phyloP scores from a whole-genome alignment of 2,113 vertebrate genomes.

The Sclerurus mexicanus region DNA sequence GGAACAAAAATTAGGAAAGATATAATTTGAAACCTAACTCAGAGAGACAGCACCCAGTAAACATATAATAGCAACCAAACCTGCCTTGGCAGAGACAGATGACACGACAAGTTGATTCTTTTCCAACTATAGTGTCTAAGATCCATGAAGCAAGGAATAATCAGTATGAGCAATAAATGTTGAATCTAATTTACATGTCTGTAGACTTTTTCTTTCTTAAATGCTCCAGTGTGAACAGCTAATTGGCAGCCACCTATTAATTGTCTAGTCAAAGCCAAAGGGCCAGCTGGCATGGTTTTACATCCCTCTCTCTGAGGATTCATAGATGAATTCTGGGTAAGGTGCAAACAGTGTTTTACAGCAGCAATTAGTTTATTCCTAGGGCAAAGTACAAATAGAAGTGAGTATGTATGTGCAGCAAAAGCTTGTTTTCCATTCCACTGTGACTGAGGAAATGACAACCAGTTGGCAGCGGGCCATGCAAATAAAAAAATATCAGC shows the following conservation, averaged over 20 bases:
- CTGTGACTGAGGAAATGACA: constrained; percentile 32
- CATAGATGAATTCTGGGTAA: constrained; percentile 25
- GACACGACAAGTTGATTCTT: not conserved
- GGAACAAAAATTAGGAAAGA: not conserved
- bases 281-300: constrained; percentile 11
- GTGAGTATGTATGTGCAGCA: not conserved
- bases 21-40: not conserved
- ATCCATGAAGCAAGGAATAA: not conserved
- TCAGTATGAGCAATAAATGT: not conserved
- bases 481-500: constrained; percentile 19
- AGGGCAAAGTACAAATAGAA: constrained; percentile 38
- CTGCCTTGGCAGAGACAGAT: not conserved
- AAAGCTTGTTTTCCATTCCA: constrained; percentile 43
- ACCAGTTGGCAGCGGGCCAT: not conserved
- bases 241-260: constrained; percentile 44
- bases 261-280: constrained; percentile 31
- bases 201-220: not conserved
- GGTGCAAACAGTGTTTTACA: constrained; percentile 25
- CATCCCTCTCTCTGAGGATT: not conserved
- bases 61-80: not conserved
- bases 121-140: not conserved
- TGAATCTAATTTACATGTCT: not conserved
- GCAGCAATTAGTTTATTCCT: constrained; percentile 48
- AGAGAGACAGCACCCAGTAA: not conserved
- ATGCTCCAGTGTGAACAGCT: not conserved